Conservation (phyloP, 2,797 vertebrate species). For the Muscicapa striata region DNA sequence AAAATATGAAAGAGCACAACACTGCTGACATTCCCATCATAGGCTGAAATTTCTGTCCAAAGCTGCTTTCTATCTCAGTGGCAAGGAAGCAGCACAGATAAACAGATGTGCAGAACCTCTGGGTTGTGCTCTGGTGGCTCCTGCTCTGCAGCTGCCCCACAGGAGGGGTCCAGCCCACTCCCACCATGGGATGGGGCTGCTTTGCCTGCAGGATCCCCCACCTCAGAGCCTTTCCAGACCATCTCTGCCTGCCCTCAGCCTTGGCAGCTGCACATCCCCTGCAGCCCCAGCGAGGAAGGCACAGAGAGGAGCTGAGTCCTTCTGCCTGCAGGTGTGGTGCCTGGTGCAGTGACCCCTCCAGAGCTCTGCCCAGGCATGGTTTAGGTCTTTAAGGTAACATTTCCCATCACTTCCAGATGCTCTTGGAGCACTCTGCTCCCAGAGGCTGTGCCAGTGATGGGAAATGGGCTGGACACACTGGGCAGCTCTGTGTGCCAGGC, state of each 20-base stretch:
- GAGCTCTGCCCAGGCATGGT: neutral
- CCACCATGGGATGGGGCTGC: neutral
- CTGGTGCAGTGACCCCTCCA: neutral
- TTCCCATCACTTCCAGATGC: neutral
- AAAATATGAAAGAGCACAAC: constrained; percentile 21
- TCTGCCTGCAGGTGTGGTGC: neutral
- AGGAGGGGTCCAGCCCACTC: fast-evolving
- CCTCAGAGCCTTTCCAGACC: neutral
- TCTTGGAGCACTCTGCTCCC: neutral
- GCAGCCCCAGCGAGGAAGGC: neutral
- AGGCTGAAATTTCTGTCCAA: constrained; percentile 36
- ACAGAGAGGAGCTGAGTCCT: fast-evolving
- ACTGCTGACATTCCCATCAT: constrained; percentile 50
- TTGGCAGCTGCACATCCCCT: neutral
- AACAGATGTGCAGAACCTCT: neutral
- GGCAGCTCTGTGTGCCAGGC: fast-evolving
- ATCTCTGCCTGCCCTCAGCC: neutral
- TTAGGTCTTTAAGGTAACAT: neutral
- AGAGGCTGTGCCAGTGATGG: fast-evolving
- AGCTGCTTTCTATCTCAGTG: constrained; percentile 55
- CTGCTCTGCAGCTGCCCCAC: neutral
- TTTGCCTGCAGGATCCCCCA: neutral
- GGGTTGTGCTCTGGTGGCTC: neutral
- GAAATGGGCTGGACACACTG: fast-evolving
- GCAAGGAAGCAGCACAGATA: constrained; percentile 15